Conservation (phyloP, 92 coral and sea anemone species). For the Parazoanthus darwini region DNA sequence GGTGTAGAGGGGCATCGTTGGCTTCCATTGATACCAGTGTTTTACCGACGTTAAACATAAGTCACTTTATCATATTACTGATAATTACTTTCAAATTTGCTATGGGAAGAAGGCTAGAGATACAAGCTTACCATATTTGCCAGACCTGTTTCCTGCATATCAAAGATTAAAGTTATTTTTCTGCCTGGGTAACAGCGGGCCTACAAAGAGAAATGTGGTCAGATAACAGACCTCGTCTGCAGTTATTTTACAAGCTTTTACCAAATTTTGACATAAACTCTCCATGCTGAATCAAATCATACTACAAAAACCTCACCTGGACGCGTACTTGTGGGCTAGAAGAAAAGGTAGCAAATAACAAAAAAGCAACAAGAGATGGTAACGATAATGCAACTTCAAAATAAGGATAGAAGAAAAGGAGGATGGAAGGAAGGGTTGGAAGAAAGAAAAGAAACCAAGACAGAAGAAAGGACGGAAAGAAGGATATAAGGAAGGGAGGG, state of each 20-base stretch:
- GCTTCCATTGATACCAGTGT: no score
- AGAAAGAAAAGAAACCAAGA: neutral
- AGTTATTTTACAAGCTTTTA: neutral
- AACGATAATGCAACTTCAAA: no score
- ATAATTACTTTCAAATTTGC: neutral
- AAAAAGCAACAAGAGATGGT: no score
- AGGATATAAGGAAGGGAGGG: no score
- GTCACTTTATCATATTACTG: neutral
- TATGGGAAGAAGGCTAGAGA: no score
- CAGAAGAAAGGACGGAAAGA: neutral
- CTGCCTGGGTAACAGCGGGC: conserved; percentile 78
- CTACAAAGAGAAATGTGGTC: conserved; percentile 42
- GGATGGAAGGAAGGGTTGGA: neutral
- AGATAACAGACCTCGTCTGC: neutral
- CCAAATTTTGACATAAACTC: no score
- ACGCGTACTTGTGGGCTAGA: no score
- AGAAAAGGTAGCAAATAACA: no score
- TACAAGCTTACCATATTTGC: conserved; percentile 66
- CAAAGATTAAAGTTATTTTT: conserved; percentile 73
- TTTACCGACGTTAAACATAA: no score
- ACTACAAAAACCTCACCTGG: no score
- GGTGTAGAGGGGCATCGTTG: no score
- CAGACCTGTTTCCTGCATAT: conserved; percentile 87
- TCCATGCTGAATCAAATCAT: no score
- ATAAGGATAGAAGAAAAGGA: neutral